Evolutionary conservation across 2,113 vertebrate genomes (phyloP).

Genomic region (Cyanoderma ruficeps): DNA sequence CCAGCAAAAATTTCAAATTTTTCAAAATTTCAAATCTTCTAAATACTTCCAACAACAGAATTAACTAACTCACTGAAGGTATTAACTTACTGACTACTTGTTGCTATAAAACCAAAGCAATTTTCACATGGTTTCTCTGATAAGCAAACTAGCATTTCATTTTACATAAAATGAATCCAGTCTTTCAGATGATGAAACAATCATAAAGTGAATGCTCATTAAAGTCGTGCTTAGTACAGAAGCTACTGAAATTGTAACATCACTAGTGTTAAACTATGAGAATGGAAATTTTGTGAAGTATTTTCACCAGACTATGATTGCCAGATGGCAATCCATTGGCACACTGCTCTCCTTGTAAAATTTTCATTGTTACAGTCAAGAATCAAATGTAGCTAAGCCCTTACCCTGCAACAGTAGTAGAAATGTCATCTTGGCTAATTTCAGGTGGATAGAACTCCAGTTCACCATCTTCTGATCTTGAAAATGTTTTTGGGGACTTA

Average conservation of each 20-base stretch:
- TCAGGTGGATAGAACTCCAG: neutral
- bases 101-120: neutral
- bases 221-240: neutral
- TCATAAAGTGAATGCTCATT: neutral
- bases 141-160: neutral
- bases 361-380: neutral
- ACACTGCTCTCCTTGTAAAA: neutral
- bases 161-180: neutral
- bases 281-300: neutral
- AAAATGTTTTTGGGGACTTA: neutral
- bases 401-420: constrained; percentile 45
- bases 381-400: neutral
- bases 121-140: neutral
- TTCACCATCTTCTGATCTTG: neutral
- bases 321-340: neutral
- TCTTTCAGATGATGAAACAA: neutral
- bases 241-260: neutral
- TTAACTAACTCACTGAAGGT: neutral
- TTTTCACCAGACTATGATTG: neutral
- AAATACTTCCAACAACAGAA: neutral
- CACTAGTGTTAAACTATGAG: neutral
- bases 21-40: neutral
- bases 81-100: neutral
- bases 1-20: neutral
- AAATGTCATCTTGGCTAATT: constrained; percentile 3